Conservation (phyloP, 2,797 vertebrate species). For the Sylvilagus floridanus region DNA sequence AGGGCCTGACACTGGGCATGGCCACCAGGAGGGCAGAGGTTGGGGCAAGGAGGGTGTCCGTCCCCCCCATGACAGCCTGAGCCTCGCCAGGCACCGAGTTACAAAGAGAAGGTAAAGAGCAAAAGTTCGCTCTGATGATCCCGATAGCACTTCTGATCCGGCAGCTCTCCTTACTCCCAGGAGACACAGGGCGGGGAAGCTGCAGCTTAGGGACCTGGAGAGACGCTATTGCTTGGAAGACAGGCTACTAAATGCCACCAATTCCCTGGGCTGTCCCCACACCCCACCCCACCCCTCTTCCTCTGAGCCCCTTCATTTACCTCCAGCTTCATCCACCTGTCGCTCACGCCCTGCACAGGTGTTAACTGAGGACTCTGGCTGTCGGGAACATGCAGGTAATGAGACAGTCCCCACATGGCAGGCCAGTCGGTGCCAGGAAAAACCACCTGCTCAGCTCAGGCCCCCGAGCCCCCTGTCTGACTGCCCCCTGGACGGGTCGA, state of each 20-base stretch:
- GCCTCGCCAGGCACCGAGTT: not conserved
- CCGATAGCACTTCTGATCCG: not conserved
- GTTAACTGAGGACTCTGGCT: not conserved
- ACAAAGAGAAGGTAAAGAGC: not conserved
- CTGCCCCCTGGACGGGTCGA: rapidly evolving
- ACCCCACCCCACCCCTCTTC: not conserved
- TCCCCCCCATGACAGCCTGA: rapidly evolving
- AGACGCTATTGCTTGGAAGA: not conserved
- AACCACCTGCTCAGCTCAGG: not conserved
- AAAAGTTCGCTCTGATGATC: not conserved
- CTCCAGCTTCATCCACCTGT: not conserved
- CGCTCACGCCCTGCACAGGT: not conserved
- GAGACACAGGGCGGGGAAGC: not conserved
- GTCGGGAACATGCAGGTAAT: not conserved
- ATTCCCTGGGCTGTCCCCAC: not conserved
- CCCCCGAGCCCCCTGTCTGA: not conserved
- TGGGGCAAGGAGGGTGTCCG: not conserved
- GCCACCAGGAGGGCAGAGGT: not conserved
- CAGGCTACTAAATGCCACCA: not conserved
- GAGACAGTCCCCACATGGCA: not conserved
- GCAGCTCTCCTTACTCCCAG: not conserved
- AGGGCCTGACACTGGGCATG: not conserved
- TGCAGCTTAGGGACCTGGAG: not conserved
- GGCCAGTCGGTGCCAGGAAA: not conserved
- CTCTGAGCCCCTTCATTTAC: not conserved